Evolutionary conservation across 2,888 invertebrate species (phyloP), one percentile per base, ranked within the genome.

Genomic region (Choristoneura rosaceana): DNA sequence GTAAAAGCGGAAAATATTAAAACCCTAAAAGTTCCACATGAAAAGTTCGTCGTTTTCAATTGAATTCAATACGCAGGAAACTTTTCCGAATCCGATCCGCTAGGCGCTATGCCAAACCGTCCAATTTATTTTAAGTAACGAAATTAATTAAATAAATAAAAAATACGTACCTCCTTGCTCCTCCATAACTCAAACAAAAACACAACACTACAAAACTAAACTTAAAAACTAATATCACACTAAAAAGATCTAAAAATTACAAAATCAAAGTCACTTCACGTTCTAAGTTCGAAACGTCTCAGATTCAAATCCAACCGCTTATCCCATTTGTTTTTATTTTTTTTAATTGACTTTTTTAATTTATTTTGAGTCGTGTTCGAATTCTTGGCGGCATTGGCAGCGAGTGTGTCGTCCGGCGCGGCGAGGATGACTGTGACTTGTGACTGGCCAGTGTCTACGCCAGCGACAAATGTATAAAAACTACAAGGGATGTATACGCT

Each of bases 211-310:
- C 75, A 77, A 77, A 76, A 80, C 73, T 76, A 81, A 86, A 87
- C 89, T 87, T 90, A 91, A 74, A 79, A 79, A 81, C 92, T 93
- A 92, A 84, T 92, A 93, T 93, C 93, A 93, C 93, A 91, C 91
- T 75, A 79, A 81, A 81, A 83, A 82, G 81, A 78, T 74, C 76
- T 76, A 76, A 76, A 77, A 78, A 74, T 76, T 33, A 64, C 59
- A n/a, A 64, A 34, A 70, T 70, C 62, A 34, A 47, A 65, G 60
- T 68, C 69, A 71, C 63, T 74, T 68, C 55, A 64, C 70, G 73
- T 74, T 58, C 55, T 47, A 55, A 59, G 50, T 43, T 75, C 50
- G 68, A 73, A 77, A 64, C 74, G 78, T 78, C 80, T 78, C 61
- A 62, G 33, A 50, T 78, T 78, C 86, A 52, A 64, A 62, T 62